Base-by-base conservation (phyloP, 2,888 invertebrate species). In the Mesochorus sp. region DNA sequence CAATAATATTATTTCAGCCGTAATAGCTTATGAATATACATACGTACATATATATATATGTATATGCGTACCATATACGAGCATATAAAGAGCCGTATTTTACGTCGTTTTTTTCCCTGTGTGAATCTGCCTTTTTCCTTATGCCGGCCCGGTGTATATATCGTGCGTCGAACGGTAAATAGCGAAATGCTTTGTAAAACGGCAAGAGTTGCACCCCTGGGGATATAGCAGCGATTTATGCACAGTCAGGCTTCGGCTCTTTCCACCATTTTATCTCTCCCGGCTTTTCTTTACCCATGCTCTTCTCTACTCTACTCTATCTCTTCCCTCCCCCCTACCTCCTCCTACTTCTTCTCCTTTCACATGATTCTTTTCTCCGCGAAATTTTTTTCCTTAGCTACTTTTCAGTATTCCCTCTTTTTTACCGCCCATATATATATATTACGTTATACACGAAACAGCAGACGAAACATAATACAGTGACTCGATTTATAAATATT, bases 161-260 rank as follows among this genome's bases (percentile, higher is more conserved):
- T 39, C 24, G 26, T 59, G 39, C 59, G 47, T 44, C 68, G 68
- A 68, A 68, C 68, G 68, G 68, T 68, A 68, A 68, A 68, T 68
- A 68, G 68, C 57, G 26, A 68, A 68, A 68, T 68, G 68, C 68
- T 68, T 68, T 68, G 68, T 68, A 68, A 68, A 68, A 68, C 57
- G 68, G 31, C 57, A 68, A 55, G 68, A 68, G 47, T 57, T 68
- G 57, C 57, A 68, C 57, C 68, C 66, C 34, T 24, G 68, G 39
- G 68, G 57, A 57, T 68, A 68, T 68, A 68, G 44, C 44, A 8
- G 47, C 68, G 68, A 68, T 68, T 68, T 68, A 68, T 68, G 68
- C 68, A 68, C 47, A 68, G 42, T 12, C 68, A 34, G n/a, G n/a
- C 21, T 67, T 67, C 67, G 67, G 42, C 26, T 67, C 55, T 57